Conservation (phyloP, 2,113 vertebrate species). For the Mastomys natalensis region DNA sequence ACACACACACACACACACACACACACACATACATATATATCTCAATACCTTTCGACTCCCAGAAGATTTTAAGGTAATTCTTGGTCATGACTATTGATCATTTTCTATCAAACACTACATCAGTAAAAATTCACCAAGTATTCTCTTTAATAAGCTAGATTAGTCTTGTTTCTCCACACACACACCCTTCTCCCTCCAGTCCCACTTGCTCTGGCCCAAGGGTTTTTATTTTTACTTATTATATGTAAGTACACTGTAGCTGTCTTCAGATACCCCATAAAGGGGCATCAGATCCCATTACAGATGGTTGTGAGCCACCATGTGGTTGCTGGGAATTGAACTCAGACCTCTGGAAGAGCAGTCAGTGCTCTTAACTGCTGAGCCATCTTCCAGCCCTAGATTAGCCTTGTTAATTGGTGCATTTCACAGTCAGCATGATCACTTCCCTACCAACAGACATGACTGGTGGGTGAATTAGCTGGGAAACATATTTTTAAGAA, state of each 20-base stretch:
- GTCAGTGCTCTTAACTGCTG: too few species aligned
- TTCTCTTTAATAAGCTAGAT: not conserved
- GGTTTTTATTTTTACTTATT: too few species aligned
- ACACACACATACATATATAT: not conserved
- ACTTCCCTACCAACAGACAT: not conserved
- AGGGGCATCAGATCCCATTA: too few species aligned
- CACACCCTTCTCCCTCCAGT: too few species aligned
- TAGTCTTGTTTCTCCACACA: not conserved
- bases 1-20: not conserved
- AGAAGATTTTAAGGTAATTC: not conserved
- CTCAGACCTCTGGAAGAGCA: too few species aligned
- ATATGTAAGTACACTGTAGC: too few species aligned
- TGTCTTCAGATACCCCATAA: too few species aligned
- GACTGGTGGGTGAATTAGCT: not conserved
- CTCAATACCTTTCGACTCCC: not conserved
- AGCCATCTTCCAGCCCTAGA: not conserved
- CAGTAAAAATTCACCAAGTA: slow-evolving; percentile 14
- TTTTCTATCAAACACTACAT: not conserved
- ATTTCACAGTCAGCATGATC: not conserved
- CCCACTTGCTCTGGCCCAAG: too few species aligned
- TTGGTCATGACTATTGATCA: not conserved
- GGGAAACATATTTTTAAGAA: not conserved
- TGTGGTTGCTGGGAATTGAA: too few species aligned
- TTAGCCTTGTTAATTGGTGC: not conserved
- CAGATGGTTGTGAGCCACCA: too few species aligned